phyloP scores from a whole-genome alignment of 2,888 invertebrate genomes.

The Hydrotaea cyrtoneurina region DNA sequence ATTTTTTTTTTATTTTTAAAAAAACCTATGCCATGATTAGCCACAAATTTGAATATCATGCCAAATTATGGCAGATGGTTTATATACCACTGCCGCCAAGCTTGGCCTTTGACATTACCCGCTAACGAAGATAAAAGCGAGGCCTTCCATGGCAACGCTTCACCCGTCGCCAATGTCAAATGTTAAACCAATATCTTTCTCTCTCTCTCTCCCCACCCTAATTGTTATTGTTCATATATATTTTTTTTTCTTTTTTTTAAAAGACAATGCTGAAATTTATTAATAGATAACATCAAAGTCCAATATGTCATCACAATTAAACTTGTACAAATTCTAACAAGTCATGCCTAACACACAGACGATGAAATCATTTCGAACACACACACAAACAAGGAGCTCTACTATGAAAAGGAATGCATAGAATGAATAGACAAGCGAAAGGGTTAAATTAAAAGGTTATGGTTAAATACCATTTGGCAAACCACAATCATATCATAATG shows the following conservation, averaged over 20 bases:
- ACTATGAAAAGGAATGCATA: constrained; percentile 28
- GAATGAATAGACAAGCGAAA: constrained; percentile 50
- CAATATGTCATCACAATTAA: constrained; percentile 68
- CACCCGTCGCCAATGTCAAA: neutral
- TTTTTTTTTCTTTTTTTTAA: neutral
- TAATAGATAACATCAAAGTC: constrained; percentile 67
- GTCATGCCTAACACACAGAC: constrained; percentile 59
- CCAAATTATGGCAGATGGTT: neutral
- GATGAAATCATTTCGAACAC: constrained; percentile 54
- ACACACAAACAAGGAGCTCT: constrained; percentile 39
- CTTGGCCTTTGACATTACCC: constrained; percentile 4
- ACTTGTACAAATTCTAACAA: constrained; percentile 64
- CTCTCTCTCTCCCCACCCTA: constrained; percentile 16
- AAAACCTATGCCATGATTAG: neutral
- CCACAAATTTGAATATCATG: constrained; percentile 21
- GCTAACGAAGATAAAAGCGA: neutral
- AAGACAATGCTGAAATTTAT: constrained; percentile 32
- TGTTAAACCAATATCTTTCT: constrained; percentile 16
- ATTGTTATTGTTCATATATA: constrained; percentile 30
- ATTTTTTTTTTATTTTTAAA: too few relatives aligned
- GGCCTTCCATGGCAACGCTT: constrained; percentile 3
- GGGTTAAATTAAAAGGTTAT: constrained; percentile 77
- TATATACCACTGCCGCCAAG: neutral
- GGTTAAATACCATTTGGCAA: constrained; percentile 72
- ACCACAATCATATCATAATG: constrained; percentile 71